Evolutionary conservation across 2,888 invertebrate species (phyloP), one percentile per base, ranked within the genome.

Genomic region (Actias luna): DNA sequence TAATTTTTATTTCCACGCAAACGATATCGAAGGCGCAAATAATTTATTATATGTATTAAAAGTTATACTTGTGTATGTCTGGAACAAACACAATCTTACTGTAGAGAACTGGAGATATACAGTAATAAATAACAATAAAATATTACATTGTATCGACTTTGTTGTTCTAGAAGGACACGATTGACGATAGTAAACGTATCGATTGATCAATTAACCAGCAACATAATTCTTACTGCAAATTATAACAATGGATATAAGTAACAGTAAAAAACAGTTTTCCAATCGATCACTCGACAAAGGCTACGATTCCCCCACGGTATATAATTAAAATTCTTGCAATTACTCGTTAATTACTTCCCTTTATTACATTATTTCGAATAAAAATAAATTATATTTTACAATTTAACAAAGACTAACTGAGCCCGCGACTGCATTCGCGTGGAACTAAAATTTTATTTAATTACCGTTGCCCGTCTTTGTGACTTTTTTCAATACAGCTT

Each of bases 281-380:
- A 25, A 50, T 36, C 39, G 52, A 29, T 59, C 57, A 61, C 31
- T 22, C 57, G 57, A 58, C 31, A 42, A 46, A 46, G 22, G 22
- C 39, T 8, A 42, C 5, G 35, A 14, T 31, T 12, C 62, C 59
- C 55, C 35, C 27, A 29, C 39, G 10, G 27, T 16, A 31, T 36
- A 31, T 31, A 63, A 88, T 88, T 89, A 86, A 87, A 80, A 87
- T 87, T 83, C 83, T 76, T 72, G 78, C 83, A 83, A 85, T 87
- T 83, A 84, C 75, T 70, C 74, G 76, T 73, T 82, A 82, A 83
- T 83, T 79, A 79, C 72, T 73, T 72, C 72, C 79, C 74, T 81
- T 84, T 82, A 82, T 75, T 68, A 76, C 75, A 76, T 80, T 77
- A 67, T 79, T 77, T 8, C 22, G 18, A 46, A 22, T 46, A 46